Evolutionary conservation across 2,797 vertebrate species (phyloP), one percentile per base, ranked within the genome.

Genomic region (Serranus cabrilla): DNA sequence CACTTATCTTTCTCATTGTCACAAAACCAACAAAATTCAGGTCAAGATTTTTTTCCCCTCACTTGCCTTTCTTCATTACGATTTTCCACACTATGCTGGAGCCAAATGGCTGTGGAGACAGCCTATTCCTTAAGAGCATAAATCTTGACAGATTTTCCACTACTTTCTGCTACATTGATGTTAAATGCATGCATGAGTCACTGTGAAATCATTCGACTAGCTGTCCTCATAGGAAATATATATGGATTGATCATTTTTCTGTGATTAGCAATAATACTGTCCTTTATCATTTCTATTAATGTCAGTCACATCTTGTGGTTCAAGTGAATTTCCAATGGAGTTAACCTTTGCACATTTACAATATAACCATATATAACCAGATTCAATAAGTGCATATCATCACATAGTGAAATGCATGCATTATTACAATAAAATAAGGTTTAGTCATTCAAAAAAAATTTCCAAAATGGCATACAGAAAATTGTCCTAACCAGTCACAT

Each of bases 1-100:
- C 96, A 95, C 96, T 98, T 96, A 97, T 96, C 96, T 94, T 94
- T 85, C 94, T 96, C 96, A 96, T 91, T 97, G 96, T 96, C 96
- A 96, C 93, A 87, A 89, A 88, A 89, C 85, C 84, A 86, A 88
- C 85, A 82, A 78, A 87, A 97, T 95, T 91, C 96, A 95, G 95
- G 93, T 96, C 94, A 88, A 90, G 93, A 76, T 56, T 47, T 74
- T 71, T 54, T 84, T 39, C 52, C 25, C 85, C 76, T 71, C 62
- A 75, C 89, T 83, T 91, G 76, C 84, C 78, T 85, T 80, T 87
- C 67, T 90, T 86, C 86, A 91, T 91, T 87, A 89, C 2, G 0
- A 86, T 83, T 89, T 86, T 85, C 74, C 71, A 83, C 87, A 82
- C 80, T 60, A 20, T 47, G 83, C 42, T 71, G 76, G 27, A 81